Percentiles rank a stretch among this genome's conserved stretches.
phyloP scores from a whole-genome alignment of 2,888 invertebrate genomes.

The Thysanoteuthis rhombus region DNA sequence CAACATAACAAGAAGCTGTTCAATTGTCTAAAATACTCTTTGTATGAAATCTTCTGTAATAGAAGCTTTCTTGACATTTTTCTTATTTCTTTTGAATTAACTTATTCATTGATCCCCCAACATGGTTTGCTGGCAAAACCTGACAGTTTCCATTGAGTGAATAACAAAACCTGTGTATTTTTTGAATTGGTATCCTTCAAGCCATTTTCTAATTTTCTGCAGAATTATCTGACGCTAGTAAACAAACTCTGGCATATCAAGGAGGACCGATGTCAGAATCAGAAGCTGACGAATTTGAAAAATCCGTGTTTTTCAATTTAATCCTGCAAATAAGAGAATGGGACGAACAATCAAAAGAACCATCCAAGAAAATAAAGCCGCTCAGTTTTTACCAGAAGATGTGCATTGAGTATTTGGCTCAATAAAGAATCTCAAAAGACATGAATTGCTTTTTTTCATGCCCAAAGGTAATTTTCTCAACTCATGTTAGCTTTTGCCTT shows the following conservation, averaged over 20 bases:
- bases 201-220: conserved; percentile 34
- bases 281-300: conserved; percentile 49
- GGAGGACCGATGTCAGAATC: conserved; percentile 51
- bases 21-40: too few relatives aligned
- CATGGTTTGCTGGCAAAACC: too few relatives aligned
- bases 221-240: conserved; percentile 52
- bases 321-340: conserved; percentile 51
- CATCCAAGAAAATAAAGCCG: conserved; percentile 35
- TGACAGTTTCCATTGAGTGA: too few relatives aligned
- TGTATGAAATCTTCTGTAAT: too few relatives aligned
- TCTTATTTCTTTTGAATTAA: too few relatives aligned
- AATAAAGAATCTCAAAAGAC: background rate
- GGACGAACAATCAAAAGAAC: conserved; percentile 55
- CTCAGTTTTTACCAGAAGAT: conserved; percentile 41
- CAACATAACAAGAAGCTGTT: too few relatives aligned
- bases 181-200: background rate
- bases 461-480: too few relatives aligned
- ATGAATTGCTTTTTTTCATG: too few relatives aligned
- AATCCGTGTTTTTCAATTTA: conserved; percentile 40
- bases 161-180: too few relatives aligned
- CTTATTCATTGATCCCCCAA: too few relatives aligned
- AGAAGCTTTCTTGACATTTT: too few relatives aligned
- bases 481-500: too few relatives aligned
- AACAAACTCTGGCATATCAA: conserved; percentile 53
- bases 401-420: conserved; percentile 35